Evolutionary conservation across 2,888 invertebrate species (phyloP), one percentile per base, ranked within the genome.

Genomic region (Carpatolechia fugitivella): DNA sequence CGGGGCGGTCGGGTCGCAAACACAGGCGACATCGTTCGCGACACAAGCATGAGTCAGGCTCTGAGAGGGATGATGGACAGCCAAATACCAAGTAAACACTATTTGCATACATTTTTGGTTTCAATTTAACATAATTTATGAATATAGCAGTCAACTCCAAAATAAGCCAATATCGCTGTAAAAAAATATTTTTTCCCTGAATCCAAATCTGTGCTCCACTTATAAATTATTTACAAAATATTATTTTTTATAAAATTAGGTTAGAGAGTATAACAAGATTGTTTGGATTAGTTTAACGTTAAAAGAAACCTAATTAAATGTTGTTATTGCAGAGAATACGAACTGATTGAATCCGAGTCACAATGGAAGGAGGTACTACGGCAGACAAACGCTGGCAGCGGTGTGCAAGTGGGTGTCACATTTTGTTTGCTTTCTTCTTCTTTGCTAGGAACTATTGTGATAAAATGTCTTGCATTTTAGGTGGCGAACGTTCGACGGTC

Each of bases 281-380:
- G n/a, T n/a, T n/a, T n/a, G n/a, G 24, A 46, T 29, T 41, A 24
- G 30, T 36, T 14, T 41, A 16, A 4, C 16, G 18, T 10, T n/a
- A 41, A 24, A 16, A 47, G 33, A 18, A 35, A 16, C 29, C 20
- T 16, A 16, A 14, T 48, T 16, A 48, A 41, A 41, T 20, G n/a
- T 41, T 35, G 31, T 48, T 60, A 49, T 77, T 81, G 47, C 79
- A 91, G 91, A 82, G 91, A 90, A 79, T 91, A 90, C 63, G 96
- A 96, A 81, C 90, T 97, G 69, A 94, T 97, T 47, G 97, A 97
- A 76, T 97, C 97, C 6, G 96, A 95, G 67, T 93, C 94, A 52
- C 97, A 97, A 80, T 97, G 97, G 97, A 94, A 94, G 66, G 96
- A 97, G 85, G 95, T 96, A 44, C 94, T 97, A 78, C 93, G 94